Base-by-base conservation (phyloP, 2,113 vertebrate genomes). In the Lipophrys pholis region DNA sequence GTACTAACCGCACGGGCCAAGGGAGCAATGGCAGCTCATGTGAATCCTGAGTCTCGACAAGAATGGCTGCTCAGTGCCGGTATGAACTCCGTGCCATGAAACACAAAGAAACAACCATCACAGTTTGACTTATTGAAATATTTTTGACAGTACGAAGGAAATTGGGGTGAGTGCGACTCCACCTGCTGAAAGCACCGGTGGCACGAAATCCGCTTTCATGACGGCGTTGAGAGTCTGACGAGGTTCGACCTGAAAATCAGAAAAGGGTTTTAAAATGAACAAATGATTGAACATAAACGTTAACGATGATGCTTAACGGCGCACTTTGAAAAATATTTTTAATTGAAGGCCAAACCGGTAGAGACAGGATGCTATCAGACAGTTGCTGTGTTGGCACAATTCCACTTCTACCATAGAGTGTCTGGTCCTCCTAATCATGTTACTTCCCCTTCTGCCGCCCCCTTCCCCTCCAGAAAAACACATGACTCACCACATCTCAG, bases 1-100 rank as follows among this genome's bases (percentile, higher is more conserved):
- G 11, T 54, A 87, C 90, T 87, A 43, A 92, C 90, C 9, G 73
- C 73, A 35, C 50, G 45, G 42, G 69, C 60, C 72, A 86, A 30
- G 1, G 64, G 80, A 68, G 76, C 11, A 0, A 30, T n/a, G 21
- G 42, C 45, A 35, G 76, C 84, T 69, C 82, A 74, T 42, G 80
- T 88, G 78, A 80, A 92, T 66, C 83, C 90, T 7, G 83, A 79
- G 65, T 89, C 86, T 67, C 68, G 60, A 39, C 48, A 46, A 15
- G 73, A 76, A 50, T 0, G 49, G 39, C 30, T 59, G 36, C 70
- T n/a, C 46, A 76, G 8, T 21, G 48, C 46, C 2, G 51, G 80
- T 12, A 43, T 80, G 1, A 3, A 40, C 71, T 82, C 73, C 14
- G 48, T 66, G 38, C 52, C 87, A 89, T 87, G 8, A 73, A 63